Evolutionary conservation across 2,888 invertebrate species (phyloP).

Genomic region (Heliconius charithonia): DNA sequence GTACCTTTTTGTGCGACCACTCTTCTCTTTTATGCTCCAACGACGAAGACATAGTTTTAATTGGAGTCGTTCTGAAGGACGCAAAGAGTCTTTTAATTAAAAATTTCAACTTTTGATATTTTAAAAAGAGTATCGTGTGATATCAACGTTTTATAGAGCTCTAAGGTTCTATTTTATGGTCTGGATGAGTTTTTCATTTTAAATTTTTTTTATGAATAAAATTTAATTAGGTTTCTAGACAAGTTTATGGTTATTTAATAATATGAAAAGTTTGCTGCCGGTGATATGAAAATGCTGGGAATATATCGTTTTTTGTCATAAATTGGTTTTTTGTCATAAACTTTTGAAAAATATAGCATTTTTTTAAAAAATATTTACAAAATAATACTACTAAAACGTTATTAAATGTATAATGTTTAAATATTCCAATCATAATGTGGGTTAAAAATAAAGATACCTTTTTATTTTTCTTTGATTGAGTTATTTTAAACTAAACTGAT

Average conservation of each 20-base stretch:
- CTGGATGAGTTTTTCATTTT: slow-evolving; percentile 17
- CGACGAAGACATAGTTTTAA: slow-evolving; percentile 79
- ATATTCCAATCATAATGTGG: background rate
- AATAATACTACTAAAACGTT: too few species aligned
- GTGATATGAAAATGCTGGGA: slow-evolving; percentile 14
- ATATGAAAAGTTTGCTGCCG: slow-evolving; percentile 14
- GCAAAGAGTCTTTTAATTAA: slow-evolving; percentile 79
- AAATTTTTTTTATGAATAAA: slow-evolving; percentile 19
- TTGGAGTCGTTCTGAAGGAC: slow-evolving; percentile 73
- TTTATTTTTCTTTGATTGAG: too few species aligned
- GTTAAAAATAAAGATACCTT: too few species aligned
- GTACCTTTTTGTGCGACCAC: slow-evolving; percentile 65
- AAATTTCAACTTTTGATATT: slow-evolving; percentile 58
- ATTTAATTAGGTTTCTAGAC: slow-evolving; percentile 18
- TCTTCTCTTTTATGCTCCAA: slow-evolving; percentile 69
- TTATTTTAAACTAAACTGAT: too few species aligned
- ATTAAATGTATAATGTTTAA: background rate
- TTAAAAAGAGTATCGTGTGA: slow-evolving; percentile 32
- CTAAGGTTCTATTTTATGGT: slow-evolving; percentile 25
- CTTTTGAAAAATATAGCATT: background rate
- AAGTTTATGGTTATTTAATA: slow-evolving; percentile 19
- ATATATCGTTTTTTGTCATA: background rate
- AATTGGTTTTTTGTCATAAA: too few species aligned
- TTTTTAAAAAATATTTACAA: background rate
- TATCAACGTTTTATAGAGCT: slow-evolving; percentile 31